Evolutionary conservation across 2,888 invertebrate genomes (phyloP).

Genomic region (Carabus problematicus): DNA sequence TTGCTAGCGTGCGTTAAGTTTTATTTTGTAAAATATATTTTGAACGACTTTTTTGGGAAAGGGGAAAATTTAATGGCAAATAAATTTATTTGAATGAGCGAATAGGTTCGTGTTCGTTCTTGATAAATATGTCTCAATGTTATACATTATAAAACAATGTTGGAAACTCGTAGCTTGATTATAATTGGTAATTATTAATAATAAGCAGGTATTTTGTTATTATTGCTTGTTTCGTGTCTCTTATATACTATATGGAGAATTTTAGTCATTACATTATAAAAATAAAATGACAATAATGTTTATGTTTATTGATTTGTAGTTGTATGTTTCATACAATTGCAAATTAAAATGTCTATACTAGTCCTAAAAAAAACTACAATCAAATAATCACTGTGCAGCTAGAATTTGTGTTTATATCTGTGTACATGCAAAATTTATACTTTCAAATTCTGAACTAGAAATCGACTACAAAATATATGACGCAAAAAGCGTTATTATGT

Average conservation of each 20-base stretch:
- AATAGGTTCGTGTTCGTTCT: too few species aligned
- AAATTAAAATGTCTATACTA: conserved; percentile 29
- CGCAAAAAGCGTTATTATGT: too few species aligned
- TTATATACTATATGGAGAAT: too few species aligned
- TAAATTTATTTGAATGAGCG: background rate
- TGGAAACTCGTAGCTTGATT: conserved; percentile 17
- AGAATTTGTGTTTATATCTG: too few species aligned
- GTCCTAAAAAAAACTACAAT: conserved; percentile 15
- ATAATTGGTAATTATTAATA: background rate
- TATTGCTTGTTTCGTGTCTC: too few species aligned
- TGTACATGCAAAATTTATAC: too few species aligned
- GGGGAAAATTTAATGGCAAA: background rate
- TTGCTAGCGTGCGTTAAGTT: conserved; percentile 25
- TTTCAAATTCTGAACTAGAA: too few species aligned
- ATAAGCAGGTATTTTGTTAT: too few species aligned
- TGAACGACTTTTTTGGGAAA: background rate
- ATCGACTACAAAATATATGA: too few species aligned
- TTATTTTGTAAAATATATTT: background rate
- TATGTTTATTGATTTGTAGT: conserved; percentile 31
- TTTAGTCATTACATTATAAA: conserved; percentile 31
- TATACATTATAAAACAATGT: background rate
- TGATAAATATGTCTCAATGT: background rate
- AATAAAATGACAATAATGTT: conserved; percentile 34
- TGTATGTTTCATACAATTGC: conserved; percentile 37
- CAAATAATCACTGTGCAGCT: too few species aligned